Evolutionary conservation across 2,888 invertebrate genomes (phyloP).

Genomic region (Ormyrus rosae): DNA sequence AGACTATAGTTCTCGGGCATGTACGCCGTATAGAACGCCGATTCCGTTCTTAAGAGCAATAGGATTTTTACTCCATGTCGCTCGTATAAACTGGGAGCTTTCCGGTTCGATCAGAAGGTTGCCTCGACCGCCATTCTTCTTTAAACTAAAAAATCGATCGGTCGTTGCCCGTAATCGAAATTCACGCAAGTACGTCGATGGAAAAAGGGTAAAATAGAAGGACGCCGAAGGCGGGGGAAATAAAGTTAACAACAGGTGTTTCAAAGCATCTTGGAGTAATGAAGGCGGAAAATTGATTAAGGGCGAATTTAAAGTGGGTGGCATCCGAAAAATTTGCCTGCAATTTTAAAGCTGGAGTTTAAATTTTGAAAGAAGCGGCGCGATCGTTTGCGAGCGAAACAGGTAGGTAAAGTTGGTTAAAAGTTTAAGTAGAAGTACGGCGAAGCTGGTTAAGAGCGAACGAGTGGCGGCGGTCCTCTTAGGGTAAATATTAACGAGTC

Average conservation of each 20-base stretch:
- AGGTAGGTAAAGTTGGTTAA: too few relatives aligned
- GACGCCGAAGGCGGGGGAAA: too few relatives aligned
- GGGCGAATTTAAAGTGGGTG: too few relatives aligned
- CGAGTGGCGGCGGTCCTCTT: neutral
- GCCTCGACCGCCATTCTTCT: conserved; percentile 57
- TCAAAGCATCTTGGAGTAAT: too few relatives aligned
- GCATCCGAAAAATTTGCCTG: too few relatives aligned
- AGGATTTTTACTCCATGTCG: conserved; percentile 57
- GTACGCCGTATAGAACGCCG: conserved; percentile 32
- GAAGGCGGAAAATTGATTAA: too few relatives aligned
- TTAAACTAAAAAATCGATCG: conserved; percentile 33
- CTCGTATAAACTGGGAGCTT: conserved; percentile 56
- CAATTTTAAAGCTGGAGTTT: too few relatives aligned
- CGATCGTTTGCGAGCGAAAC: too few relatives aligned
- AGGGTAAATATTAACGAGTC: conserved; percentile 37
- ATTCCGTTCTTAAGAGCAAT: conserved; percentile 24
- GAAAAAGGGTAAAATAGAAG: neutral
- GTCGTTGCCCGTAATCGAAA: conserved; percentile 46
- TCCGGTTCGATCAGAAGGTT: conserved; percentile 57
- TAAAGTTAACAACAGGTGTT: too few relatives aligned
- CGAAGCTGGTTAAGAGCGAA: too few relatives aligned
- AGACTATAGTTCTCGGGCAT: conserved; percentile 11
- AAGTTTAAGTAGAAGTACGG: too few relatives aligned
- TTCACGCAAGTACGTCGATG: conserved; percentile 27
- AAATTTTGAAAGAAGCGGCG: too few relatives aligned